Conservation (phyloP, 2,113 vertebrate genomes). For the Carassius auratus region DNA sequence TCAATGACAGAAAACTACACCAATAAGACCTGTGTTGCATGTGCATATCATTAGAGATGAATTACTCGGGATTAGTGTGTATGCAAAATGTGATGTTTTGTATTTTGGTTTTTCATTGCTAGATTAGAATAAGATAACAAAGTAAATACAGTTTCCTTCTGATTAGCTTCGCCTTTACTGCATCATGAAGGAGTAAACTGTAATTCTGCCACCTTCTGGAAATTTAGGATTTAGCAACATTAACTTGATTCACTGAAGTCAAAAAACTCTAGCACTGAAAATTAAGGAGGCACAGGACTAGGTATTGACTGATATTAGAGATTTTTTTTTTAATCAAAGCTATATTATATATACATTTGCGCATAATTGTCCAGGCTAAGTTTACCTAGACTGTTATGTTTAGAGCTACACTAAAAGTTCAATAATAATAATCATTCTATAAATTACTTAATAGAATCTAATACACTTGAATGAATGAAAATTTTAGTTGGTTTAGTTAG, state of each 20-base stretch:
- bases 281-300: not conserved
- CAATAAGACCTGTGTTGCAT: not conserved
- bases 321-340: not conserved
- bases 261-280: not conserved
- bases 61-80: not conserved
- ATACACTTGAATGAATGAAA: too few relatives aligned
- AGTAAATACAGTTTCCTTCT: not conserved
- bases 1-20: not conserved
- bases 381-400: not conserved
- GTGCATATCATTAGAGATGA: not conserved
- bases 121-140: not conserved
- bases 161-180: not conserved
- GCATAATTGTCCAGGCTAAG: not conserved
- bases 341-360: not conserved
- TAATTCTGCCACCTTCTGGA: slow-evolving; percentile 8
- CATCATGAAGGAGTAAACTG: not conserved
- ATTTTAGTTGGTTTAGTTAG: too few relatives aligned
- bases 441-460: too few relatives aligned
- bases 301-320: not conserved
- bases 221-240: not conserved
- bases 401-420: not conserved
- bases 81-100: not conserved
- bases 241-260: not conserved
- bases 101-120: slow-evolving; percentile 2
- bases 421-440: too few relatives aligned